Evolutionary conservation across 2,113 vertebrate genomes (phyloP), one percentile per base, ranked within the genome.

Genomic region (Riparia riparia): DNA sequence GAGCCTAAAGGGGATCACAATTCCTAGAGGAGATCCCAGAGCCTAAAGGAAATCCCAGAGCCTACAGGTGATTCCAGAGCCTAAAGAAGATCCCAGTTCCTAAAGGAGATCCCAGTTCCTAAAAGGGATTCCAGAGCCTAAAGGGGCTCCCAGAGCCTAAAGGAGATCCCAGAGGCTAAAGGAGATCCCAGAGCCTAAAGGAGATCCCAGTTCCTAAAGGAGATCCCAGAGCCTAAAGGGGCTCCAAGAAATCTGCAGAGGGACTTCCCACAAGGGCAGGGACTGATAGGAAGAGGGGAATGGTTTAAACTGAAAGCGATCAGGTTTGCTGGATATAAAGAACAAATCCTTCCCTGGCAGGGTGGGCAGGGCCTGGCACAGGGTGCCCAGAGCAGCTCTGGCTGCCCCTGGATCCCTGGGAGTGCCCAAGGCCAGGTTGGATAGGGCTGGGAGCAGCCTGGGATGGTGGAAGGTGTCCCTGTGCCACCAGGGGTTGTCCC

Each of bases 241-340:
- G 57, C 26, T 18, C 4, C n/a, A 17, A 34, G 32, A 29, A 58
- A 1, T 13, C 32, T 26, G 44, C 44, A 65, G 19, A 39, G 44
- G 13, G 16, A 13, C 8, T 53, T 58, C 18, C 50, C 29, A 19
- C 12, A 16, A n/a, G 39, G 26, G 4, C 37, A 6, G 6, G 49
- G 8, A 32, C 15, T 32, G 26, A 7, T 1, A 41, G 58, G 39
- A 10, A 3, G 63, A 50, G 49, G 42, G 26, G 39, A 71, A 51
- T 5, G 65, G 13, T 3, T 51, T 18, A 2, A n/a, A 16, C 26
- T 28, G 15, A 12, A 3, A 9, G 15, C 10, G 28, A 37, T 13
- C 15, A 44, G 1, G 1, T 10, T 29, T 9, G 5, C 1, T 9
- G 63, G 49, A 1, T 2, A 25, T 20, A 6, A 9, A 12, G 39